Conservation (phyloP, 2,113 vertebrate genomes). For the Perognathus longimembris region DNA sequence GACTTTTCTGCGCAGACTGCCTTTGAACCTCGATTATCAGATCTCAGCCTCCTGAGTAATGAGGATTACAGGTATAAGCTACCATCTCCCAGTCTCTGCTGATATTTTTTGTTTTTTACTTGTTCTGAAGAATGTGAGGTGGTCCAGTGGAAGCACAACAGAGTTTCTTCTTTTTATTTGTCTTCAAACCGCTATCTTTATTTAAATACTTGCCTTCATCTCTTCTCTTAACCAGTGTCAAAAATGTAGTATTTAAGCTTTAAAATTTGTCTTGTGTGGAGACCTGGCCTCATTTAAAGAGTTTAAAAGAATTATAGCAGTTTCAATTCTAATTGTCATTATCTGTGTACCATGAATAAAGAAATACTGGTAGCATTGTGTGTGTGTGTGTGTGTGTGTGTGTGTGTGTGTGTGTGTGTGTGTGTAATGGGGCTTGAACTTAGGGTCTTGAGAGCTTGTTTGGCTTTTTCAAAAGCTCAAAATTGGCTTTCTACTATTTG, state of each 20-base stretch:
- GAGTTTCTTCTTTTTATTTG: neutral
- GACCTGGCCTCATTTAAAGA: conserved; percentile 28
- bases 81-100: no score
- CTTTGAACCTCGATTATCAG: no score
- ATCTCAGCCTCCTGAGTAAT: no score
- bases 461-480: no score
- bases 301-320: neutral
- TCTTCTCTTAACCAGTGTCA: neutral
- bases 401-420: no score
- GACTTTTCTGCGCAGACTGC: no score
- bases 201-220: neutral
- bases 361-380: neutral
- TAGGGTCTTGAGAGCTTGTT: no score
- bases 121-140: neutral
- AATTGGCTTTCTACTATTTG: no score
- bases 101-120: neutral
- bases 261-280: conserved; percentile 30
- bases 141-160: neutral
- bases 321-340: neutral
- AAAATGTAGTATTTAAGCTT: conserved; percentile 20
- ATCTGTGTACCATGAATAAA: neutral
- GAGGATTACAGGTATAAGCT: no score
- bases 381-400: no score
- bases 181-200: conserved; percentile 1
- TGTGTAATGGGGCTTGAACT: no score